These are phyloP conservation scores for Babyrousa celebensis DNA, from an alignment of 2,797 vertebrate genomes.

Conservation along the genomic window DNA sequence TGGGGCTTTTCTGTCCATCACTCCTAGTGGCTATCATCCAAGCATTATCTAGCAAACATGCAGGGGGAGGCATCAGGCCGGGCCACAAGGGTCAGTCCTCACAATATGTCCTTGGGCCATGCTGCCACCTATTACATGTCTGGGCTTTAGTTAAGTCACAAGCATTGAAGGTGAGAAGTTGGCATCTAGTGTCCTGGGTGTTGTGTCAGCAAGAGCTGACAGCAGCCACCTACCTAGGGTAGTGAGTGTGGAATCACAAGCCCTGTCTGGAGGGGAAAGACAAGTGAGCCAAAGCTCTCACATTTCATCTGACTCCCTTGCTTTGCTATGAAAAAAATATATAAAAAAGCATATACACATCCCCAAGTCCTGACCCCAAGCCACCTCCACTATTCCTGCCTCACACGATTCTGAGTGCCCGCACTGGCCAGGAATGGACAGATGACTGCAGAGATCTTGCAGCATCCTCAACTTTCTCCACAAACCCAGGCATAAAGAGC, in stretches of 20 bases:
- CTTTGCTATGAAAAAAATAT: neutral
- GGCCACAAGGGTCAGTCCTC: fast-evolving
- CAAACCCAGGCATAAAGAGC: neutral
- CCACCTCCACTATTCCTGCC: neutral
- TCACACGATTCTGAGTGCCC: neutral
- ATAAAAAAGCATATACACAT: neutral
- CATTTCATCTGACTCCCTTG: neutral
- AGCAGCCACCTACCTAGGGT: neutral
- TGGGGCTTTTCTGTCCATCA: neutral
- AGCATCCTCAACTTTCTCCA: neutral
- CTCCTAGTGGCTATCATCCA: neutral
- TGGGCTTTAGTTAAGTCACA: neutral
- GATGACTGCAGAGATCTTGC: neutral
- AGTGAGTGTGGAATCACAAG: neutral
- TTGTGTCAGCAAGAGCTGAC: neutral
- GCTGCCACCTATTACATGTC: neutral
- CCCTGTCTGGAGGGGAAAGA: neutral
- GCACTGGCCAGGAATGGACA: neutral
- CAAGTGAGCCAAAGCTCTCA: neutral
- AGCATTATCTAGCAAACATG: neutral
- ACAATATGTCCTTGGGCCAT: fast-evolving
- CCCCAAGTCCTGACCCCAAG: neutral
- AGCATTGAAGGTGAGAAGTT: neutral
- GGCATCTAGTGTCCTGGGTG: neutral
- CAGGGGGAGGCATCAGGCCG: neutral